Evolutionary conservation across 2,888 invertebrate species (phyloP), one percentile per base, ranked within the genome.

Genomic region (Polydrusus pterygomalis): DNA sequence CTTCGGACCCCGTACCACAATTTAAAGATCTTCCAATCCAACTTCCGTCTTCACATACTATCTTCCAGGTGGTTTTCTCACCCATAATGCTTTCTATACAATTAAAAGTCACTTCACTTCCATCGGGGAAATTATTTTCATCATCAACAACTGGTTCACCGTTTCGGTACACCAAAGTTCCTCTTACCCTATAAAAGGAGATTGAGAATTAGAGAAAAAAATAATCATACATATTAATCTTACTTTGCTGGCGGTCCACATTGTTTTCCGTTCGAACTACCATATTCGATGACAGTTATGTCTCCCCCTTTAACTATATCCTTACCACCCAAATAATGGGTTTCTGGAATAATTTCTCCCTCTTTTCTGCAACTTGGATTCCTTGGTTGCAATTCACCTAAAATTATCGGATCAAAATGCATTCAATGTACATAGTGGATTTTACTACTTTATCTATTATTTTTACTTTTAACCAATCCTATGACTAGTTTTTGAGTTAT

Each of bases 1-100:
- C 20, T 11, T 9, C 90, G 88, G 86, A 95, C 95, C 20, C 2
- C 90, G 88, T 86, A 95, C 95, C 95, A 85, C 95, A 95, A 81
- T 92, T 93, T 75, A 93, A 91, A 65, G 95, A 93, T 82, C 94
- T 91, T 20, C 95, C 96, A 76, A 95, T 92, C 96, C 96, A 96
- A 80, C 91, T 92, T 0, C 96, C 96, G 81, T 95, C 93, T 84
- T 95, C 95, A 82, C 96, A 96, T 71, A 94, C 92, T 25, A 96
- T 93, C 81, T 94, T 93, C 96, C 96, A 96, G 0, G 95, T 94
- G 30, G 93, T 94, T 83, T 93, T 93, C 87, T 95, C 95, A 0
- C 94, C 94, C 89, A 94, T 93, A 54, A 94, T 93, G 78, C 93
- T 93, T 0, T 93, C 93, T 79, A 95, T 94, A 85, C 96, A 96